A percentile compares a stretch with the other conserved stretches of the same genome.
Conservation (phyloP, 2,113 vertebrate genomes). For the Tenebrosternarchus preto region DNA sequence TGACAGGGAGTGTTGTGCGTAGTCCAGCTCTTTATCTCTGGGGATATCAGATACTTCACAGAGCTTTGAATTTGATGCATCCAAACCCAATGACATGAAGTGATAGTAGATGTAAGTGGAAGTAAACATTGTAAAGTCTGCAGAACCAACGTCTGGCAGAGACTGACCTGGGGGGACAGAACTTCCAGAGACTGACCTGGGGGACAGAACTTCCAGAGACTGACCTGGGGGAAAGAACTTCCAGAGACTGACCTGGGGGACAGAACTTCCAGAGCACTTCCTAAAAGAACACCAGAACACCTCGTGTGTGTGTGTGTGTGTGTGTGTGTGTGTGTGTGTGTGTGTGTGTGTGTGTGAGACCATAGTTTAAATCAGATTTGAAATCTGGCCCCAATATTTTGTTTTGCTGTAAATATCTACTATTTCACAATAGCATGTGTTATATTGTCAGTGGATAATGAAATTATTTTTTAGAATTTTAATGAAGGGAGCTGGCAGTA, state of each 20-base stretch:
- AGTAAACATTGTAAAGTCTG: conserved; percentile 15
- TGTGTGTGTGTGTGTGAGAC: conserved; percentile 24
- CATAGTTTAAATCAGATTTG: too few species aligned
- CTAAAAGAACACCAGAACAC: too few species aligned
- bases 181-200: conserved; percentile 14
- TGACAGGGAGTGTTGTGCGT: conserved; percentile 59
- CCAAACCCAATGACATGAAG: conserved; percentile 39
- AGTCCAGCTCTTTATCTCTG: conserved; percentile 55
- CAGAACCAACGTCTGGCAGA: too few species aligned
- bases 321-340: too few species aligned
- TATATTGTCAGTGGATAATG: background rate
- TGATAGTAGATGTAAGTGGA: conserved; percentile 38
- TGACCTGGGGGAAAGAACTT: too few species aligned
- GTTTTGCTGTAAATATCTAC: background rate
- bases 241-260: too few species aligned
- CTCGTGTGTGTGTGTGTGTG: too few species aligned
- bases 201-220: conserved; percentile 4
- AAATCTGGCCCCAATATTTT: background rate
- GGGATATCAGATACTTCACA: conserved; percentile 40
- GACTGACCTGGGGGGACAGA: too few species aligned
- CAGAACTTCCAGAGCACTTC: conserved; percentile 44
- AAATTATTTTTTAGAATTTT: background rate
- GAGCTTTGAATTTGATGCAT: conserved; percentile 48
- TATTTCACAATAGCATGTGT: background rate
- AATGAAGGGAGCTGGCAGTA: background rate